These are phyloP conservation scores for Sphaerodactylus townsendi DNA, from an alignment of 2,113 vertebrate genomes.

Conservation along the genomic window DNA sequence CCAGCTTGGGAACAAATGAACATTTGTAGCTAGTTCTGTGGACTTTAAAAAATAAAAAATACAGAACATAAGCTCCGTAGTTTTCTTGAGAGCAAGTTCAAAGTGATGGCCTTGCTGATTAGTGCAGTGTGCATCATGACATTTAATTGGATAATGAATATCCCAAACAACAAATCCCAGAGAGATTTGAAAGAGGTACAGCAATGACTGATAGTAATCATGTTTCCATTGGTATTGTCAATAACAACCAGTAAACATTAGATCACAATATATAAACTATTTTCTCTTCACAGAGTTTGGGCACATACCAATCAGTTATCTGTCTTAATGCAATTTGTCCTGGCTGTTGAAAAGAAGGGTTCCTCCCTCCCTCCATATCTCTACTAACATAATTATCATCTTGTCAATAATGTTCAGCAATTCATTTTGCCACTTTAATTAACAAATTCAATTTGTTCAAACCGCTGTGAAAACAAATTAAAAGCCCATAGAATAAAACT, in stretches of 20 bases:
- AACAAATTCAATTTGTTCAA: conserved; percentile 99
- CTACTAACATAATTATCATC: conserved; percentile 98
- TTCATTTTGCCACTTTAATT: conserved; percentile 99
- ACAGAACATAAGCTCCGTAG: conserved; percentile 49
- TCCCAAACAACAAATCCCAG: conserved; percentile 62
- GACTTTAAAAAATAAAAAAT: conserved; percentile 25
- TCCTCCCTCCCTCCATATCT: conserved; percentile 83
- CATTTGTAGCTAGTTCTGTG: conserved; percentile 25
- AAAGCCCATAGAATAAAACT: conserved; percentile 91
- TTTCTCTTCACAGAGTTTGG: conserved; percentile 77
- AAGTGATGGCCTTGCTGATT: conserved; percentile 66
- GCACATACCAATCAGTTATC: conserved; percentile 75
- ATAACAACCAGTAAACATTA: conserved; percentile 74
- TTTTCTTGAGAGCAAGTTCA: conserved; percentile 62
- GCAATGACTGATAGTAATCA: conserved; percentile 67
- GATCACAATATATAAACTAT: conserved; percentile 70
- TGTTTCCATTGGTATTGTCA: conserved; percentile 71
- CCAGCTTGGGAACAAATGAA: background rate
- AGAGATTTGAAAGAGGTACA: conserved; percentile 66
- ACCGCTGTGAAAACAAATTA: conserved; percentile 99
- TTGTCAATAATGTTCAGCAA: conserved; percentile 99
- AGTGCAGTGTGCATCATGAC: conserved; percentile 61
- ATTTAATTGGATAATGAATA: conserved; percentile 68
- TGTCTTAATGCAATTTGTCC: conserved; percentile 92
- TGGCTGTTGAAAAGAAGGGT: conserved; percentile 88